These are phyloP conservation scores for Polypterus senegalus DNA, from an alignment of 2,113 vertebrate genomes.

Conservation along the genomic window DNA sequence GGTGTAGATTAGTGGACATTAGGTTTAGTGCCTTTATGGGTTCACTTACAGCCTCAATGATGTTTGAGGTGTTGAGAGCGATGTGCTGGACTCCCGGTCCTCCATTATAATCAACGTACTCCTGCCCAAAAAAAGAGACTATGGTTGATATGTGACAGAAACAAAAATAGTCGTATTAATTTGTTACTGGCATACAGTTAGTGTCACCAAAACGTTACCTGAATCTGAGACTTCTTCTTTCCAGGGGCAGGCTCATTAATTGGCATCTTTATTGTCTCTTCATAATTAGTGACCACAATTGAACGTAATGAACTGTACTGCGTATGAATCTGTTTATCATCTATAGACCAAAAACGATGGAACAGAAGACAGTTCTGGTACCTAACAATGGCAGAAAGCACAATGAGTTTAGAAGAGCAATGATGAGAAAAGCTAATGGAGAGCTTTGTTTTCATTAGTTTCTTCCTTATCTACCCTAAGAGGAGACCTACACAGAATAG, in stretches of 20 bases:
- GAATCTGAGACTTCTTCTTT: constrained; percentile 61
- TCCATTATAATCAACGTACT: constrained; percentile 63
- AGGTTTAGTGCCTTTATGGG: constrained; percentile 3
- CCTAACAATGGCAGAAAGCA: constrained; percentile 29
- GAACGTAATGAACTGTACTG: constrained; percentile 60
- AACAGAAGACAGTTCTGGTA: constrained; percentile 65
- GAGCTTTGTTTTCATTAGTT: no score
- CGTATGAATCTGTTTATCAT: constrained; percentile 67
- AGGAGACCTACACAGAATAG: no score
- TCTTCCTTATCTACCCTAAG: no score
- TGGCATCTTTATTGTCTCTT: constrained; percentile 72
- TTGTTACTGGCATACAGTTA: neutral
- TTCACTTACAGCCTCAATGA: constrained; percentile 53
- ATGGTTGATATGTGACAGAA: neutral
- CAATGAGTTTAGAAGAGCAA: no score
- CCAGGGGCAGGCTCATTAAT: constrained; percentile 63
- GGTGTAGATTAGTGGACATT: no score
- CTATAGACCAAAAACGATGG: constrained; percentile 71
- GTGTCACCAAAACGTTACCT: constrained; percentile 34
- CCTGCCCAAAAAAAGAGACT: constrained; percentile 30
- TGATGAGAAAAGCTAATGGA: no score
- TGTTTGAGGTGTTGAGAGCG: constrained; percentile 60
- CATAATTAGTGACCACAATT: constrained; percentile 64
- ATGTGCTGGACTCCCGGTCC: constrained; percentile 67
- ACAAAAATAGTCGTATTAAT: neutral